Evolutionary conservation across 2,888 invertebrate genomes (phyloP).

Genomic region (Drosophila putrida): DNA sequence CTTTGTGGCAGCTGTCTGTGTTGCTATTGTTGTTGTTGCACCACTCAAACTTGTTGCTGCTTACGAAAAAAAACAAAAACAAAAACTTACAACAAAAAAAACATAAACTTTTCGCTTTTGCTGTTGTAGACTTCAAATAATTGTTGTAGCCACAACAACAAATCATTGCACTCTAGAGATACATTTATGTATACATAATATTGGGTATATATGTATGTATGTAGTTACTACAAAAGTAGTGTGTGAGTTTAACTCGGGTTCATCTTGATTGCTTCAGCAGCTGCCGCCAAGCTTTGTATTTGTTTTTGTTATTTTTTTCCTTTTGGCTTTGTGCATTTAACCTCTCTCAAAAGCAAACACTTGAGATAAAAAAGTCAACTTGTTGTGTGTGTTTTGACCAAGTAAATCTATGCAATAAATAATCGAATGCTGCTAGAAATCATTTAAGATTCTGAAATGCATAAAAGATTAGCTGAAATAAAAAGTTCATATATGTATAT

Average conservation of each 20-base stretch:
- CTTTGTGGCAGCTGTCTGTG: constrained; percentile 53
- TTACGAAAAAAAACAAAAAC: constrained; percentile 48
- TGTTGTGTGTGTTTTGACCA: constrained; percentile 20
- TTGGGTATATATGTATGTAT: constrained; percentile 13
- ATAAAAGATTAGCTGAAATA: no score
- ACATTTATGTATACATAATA: constrained; percentile 20
- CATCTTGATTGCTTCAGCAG: constrained; percentile 75
- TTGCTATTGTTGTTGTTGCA: constrained; percentile 68
- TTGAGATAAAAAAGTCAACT: constrained; percentile 42
- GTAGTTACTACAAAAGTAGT: not conserved
- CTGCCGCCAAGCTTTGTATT: constrained; percentile 30
- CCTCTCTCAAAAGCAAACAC: constrained; percentile 25
- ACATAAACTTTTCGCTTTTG: constrained; percentile 60
- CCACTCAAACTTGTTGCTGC: constrained; percentile 74
- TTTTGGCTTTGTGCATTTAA: constrained; percentile 50
- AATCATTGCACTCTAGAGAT: constrained; percentile 63
- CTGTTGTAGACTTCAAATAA: constrained; percentile 41
- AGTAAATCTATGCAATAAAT: constrained; percentile 35
- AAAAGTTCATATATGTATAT: no score
- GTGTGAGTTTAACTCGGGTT: constrained; percentile 43
- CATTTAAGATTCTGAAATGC: constrained; percentile 4
- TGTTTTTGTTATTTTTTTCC: constrained; percentile 1
- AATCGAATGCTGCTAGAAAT: constrained; percentile 11
- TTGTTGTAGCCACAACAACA: constrained; percentile 56
- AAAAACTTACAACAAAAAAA: constrained; percentile 2